Percentiles rank a stretch among this genome's conserved stretches.
phyloP scores from a whole-genome alignment of 1,140 invertebrate species.

The Papilio aristodemus region DNA sequence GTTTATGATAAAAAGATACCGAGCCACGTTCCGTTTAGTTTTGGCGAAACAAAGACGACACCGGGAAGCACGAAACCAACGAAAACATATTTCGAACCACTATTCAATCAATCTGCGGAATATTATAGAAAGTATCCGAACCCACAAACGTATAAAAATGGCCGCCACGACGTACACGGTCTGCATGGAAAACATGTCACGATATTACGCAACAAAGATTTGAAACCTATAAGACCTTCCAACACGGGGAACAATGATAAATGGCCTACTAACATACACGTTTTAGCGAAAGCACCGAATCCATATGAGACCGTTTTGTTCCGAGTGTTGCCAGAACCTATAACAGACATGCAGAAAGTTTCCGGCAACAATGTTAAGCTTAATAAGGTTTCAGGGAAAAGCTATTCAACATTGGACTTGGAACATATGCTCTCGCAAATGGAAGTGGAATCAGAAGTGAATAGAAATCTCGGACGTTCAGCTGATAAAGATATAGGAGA shows the following conservation, averaged over 20 bases:
- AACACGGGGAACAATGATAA: conserved; percentile 40
- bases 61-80: conserved; percentile 7
- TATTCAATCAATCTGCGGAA: conserved; percentile 18
- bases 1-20: conserved; percentile 42
- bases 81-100: conserved; percentile 43
- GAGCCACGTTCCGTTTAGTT: conserved; percentile 28
- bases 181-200: conserved; percentile 50
- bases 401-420: conserved; percentile 61
- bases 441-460: conserved; percentile 71
- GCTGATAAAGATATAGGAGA: conserved; percentile 60
- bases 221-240: conserved; percentile 40
- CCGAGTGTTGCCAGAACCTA: conserved; percentile 49
- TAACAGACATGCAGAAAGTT: conserved; percentile 40
- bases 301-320: conserved; percentile 67
- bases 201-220: conserved; percentile 50
- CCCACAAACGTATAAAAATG: conserved; percentile 18
- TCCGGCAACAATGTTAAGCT: conserved; percentile 39
- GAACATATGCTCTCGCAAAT: conserved; percentile 68
- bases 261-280: conserved; percentile 41
- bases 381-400: conserved; percentile 48
- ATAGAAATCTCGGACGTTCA: conserved; percentile 71
- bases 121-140: conserved; percentile 31
- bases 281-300: conserved; percentile 57
- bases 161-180: conserved; percentile 29
- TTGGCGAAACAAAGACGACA: conserved; percentile 28